phyloP scores from a whole-genome alignment of 2,888 invertebrate species.

The Parascotia fuliginaria region DNA sequence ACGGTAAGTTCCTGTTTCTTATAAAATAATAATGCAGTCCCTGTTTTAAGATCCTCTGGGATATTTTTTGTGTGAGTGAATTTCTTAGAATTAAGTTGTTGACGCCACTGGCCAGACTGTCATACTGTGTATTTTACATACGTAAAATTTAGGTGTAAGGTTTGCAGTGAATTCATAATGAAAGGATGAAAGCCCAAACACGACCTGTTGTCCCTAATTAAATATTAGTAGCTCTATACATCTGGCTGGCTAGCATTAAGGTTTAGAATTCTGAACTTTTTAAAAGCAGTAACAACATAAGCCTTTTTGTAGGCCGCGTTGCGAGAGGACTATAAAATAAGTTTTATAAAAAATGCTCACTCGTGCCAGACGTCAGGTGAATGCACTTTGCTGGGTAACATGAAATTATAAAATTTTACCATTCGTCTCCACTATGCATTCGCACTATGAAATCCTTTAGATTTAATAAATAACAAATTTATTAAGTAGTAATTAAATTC shows the following conservation, averaged over 20 bases:
- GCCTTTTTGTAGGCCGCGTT: constrained; percentile 6
- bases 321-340: constrained; percentile 5
- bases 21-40: constrained; percentile 31
- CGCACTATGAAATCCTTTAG: no score
- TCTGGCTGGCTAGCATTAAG: constrained; percentile 3
- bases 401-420: constrained; percentile 17
- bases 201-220: constrained; percentile 22
- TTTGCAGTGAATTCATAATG: constrained; percentile 38
- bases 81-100: constrained; percentile 1
- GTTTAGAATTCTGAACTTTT: constrained; percentile 2
- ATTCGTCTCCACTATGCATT: constrained; percentile 12
- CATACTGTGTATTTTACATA: constrained; percentile 7
- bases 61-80: not conserved
- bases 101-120: constrained; percentile 3
- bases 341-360: constrained; percentile 21
- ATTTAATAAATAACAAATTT: no score
- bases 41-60: constrained; percentile 9
- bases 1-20: constrained; percentile 14
- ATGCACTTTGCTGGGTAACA: constrained; percentile 18
- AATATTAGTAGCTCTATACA: constrained; percentile 24
- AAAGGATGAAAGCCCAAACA: constrained; percentile 15
- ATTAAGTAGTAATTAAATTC: no score
- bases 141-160: constrained; percentile 21
- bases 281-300: not conserved
- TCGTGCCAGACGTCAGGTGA: constrained; percentile 15